Conservation (phyloP, 2,797 vertebrate species). For the Anguilla anguilla region DNA sequence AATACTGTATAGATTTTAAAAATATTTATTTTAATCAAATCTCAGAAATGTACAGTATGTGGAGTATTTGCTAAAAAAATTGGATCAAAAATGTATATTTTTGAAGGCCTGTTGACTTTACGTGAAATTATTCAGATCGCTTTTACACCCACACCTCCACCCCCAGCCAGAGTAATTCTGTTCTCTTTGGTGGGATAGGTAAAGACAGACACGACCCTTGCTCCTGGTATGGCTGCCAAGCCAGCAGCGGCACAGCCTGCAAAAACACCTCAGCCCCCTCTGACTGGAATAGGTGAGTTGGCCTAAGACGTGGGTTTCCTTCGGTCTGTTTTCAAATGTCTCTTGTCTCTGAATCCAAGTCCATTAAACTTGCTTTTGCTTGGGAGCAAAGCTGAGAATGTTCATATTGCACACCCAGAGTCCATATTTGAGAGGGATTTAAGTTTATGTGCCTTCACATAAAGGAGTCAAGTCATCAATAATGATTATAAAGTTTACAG, state of each 20-base stretch:
- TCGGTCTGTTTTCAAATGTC: neutral
- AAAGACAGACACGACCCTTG: conserved; percentile 75
- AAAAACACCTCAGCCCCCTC: conserved; percentile 75
- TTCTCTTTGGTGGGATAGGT: conserved; percentile 62
- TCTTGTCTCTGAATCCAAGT: neutral
- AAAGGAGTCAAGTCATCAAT: neutral
- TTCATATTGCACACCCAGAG: neutral
- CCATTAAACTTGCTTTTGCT: neutral
- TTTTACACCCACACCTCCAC: neutral
- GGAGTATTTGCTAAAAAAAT: neutral
- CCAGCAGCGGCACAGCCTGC: conserved; percentile 68
- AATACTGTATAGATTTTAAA: neutral
- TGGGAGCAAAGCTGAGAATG: neutral
- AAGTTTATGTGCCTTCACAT: neutral
- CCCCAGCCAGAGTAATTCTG: neutral
- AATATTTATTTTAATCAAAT: neutral
- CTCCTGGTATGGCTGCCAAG: conserved; percentile 72
- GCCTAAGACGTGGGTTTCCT: neutral
- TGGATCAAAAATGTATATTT: neutral
- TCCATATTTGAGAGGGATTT: neutral
- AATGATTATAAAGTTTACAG: neutral
- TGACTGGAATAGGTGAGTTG: conserved; percentile 83
- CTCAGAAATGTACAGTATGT: neutral
- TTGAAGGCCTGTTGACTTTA: neutral
- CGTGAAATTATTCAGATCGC: neutral